Conservation (phyloP, 2,888 invertebrate genomes). For the Osedax fenrisi region DNA sequence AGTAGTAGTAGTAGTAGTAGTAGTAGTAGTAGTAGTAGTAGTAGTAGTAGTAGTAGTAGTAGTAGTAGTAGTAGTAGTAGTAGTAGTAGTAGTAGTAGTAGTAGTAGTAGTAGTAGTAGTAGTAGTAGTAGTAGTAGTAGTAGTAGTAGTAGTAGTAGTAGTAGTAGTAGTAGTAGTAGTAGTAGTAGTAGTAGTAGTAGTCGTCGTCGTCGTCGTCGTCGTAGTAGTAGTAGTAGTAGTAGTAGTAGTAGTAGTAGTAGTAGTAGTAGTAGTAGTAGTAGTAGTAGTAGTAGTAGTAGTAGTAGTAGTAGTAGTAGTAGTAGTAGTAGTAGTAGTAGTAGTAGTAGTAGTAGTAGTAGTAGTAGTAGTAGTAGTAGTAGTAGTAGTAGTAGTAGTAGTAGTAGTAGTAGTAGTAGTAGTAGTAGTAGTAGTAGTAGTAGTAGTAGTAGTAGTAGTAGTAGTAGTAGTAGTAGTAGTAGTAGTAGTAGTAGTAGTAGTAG, state of each 20-base stretch:
- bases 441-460: background rate
- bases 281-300: background rate
- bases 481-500: too few species aligned
- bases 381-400: conserved; percentile 2
- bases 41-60: conserved; percentile 18
- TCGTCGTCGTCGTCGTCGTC: too few species aligned
- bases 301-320: background rate
- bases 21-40: conserved; percentile 18
- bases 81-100: conserved; percentile 18
- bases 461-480: too few species aligned
- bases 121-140: conserved; percentile 6
- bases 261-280: background rate
- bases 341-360: background rate
- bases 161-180: conserved; percentile 12
- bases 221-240: too few species aligned
- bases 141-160: conserved; percentile 2
- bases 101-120: conserved; percentile 18
- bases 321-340: background rate
- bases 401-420: background rate
- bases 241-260: background rate
- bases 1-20: conserved; percentile 18
- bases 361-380: background rate
- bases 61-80: conserved; percentile 18
- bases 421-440: background rate
- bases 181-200: too few species aligned